Evolutionary conservation across 2,113 vertebrate species (phyloP).

Genomic region (Tautogolabrus adspersus): DNA sequence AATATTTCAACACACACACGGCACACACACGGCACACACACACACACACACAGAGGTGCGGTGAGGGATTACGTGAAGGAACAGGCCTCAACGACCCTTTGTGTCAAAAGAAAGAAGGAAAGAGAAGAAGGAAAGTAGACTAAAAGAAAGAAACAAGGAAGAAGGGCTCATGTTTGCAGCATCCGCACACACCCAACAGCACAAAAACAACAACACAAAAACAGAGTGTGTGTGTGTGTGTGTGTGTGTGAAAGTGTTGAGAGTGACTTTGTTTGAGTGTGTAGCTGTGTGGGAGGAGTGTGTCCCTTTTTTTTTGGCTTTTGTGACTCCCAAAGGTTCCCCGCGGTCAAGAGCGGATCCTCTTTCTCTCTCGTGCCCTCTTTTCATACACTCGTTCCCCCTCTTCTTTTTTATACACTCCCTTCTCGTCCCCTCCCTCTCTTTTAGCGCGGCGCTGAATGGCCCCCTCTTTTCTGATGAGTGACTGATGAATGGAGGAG

Average conservation of each 20-base stretch:
- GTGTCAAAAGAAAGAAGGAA: slow-evolving; percentile 57
- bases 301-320: slow-evolving; percentile 37
- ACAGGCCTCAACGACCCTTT: slow-evolving; percentile 51
- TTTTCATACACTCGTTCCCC: slow-evolving; percentile 70
- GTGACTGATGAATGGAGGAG: slow-evolving; percentile 83
- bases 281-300: slow-evolving; percentile 52
- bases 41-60: slow-evolving; percentile 45
- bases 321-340: slow-evolving; percentile 69
- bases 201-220: slow-evolving; percentile 23
- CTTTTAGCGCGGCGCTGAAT: slow-evolving; percentile 77
- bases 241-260: slow-evolving; percentile 20
- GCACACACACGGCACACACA: slow-evolving; percentile 1
- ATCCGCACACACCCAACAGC: slow-evolving; percentile 39
- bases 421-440: slow-evolving; percentile 69
- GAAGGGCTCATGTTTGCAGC: slow-evolving; percentile 32
- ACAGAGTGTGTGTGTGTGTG: neutral
- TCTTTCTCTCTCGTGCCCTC: slow-evolving; percentile 69
- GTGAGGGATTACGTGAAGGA: slow-evolving; percentile 57
- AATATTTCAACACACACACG: neutral
- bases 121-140: slow-evolving; percentile 3
- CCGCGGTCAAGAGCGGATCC: slow-evolving; percentile 76
- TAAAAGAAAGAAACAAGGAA: slow-evolving; percentile 18
- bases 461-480: slow-evolving; percentile 74
- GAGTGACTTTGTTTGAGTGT: slow-evolving; percentile 41
- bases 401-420: slow-evolving; percentile 74